Evolutionary conservation across 1,140 invertebrate species (phyloP).

Genomic region (Megalopta genalis): DNA sequence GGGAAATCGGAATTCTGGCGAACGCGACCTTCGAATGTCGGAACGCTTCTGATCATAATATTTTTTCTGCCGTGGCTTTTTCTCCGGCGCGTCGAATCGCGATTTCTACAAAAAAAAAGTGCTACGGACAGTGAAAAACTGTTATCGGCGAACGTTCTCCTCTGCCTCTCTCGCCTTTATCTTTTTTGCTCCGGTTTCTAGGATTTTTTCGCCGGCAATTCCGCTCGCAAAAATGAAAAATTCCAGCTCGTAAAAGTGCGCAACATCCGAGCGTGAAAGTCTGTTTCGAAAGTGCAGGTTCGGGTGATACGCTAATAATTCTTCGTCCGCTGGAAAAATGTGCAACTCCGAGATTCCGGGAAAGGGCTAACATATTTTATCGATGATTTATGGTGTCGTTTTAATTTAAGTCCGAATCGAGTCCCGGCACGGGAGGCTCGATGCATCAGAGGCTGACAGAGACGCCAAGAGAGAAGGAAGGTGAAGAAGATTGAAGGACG

Average conservation of each 20-base stretch:
- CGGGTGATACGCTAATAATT: background rate
- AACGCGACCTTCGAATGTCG: no score
- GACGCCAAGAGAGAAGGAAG: background rate
- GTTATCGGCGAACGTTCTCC: background rate
- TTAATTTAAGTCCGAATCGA: background rate
- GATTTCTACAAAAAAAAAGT: background rate
- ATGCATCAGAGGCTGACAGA: background rate
- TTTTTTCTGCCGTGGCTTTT: no score
- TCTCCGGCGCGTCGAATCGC: background rate
- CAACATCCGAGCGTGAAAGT: background rate
- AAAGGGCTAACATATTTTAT: background rate
- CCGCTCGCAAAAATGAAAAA: background rate
- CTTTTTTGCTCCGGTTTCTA: background rate
- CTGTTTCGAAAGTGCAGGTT: background rate
- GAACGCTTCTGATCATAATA: no score
- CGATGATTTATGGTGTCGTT: background rate
- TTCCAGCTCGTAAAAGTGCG: background rate
- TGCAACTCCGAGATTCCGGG: background rate
- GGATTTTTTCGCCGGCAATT: background rate
- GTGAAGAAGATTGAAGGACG: no score
- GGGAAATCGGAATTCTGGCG: no score
- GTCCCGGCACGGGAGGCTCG: background rate
- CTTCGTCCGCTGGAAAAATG: background rate
- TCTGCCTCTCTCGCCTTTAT: background rate
- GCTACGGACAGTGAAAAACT: background rate